Evolutionary conservation across 2,888 invertebrate genomes (phyloP), one percentile per base, ranked within the genome.

Genomic region (Nebria salina): DNA sequence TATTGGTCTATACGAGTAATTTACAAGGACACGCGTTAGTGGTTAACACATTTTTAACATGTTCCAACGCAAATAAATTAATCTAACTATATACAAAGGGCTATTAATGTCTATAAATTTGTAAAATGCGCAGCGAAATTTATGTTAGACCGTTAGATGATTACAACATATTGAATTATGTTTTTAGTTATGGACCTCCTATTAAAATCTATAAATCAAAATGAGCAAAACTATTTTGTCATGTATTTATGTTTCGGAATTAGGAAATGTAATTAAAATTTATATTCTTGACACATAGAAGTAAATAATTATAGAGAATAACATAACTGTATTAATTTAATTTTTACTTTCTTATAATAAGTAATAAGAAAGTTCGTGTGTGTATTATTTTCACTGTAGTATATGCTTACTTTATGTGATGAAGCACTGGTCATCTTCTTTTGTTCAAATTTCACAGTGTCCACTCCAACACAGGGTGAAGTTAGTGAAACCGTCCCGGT

Each of bases 361-460:
- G 20, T 20, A 20, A 20, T 20, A 20, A 20, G 20, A 20, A 20
- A 20, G 20, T 20, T 20, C 20, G 20, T 20, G 20, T 20, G 20
- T 20, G 20, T 20, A 20, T 34, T 34, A 34, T 4, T 34, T 4
- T 34, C 34, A 34, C 2, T 34, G 5, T 34, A 34, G 34, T 4
- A 34, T 34, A 34, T 34, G 34, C 86, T 87, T 85, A 92, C 91
- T 88, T 95, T 94, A 0, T 95, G 95, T 85, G 93, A 93, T 43
- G 93, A 93, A 82, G 95, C 94, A 78, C 95, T 95, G 83, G 95
- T 94, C 88, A 94, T 93, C 84, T 95, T 93, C 86, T 95, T 96
- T 88, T 96, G 95, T 88, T 96, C 95, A 87, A 94, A 96, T 88
- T 95, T 96, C 84, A 96, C 90, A 81, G 94, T 94, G 86, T 95